Conservation (phyloP, 2,113 vertebrate genomes). For the Strigops habroptila region DNA sequence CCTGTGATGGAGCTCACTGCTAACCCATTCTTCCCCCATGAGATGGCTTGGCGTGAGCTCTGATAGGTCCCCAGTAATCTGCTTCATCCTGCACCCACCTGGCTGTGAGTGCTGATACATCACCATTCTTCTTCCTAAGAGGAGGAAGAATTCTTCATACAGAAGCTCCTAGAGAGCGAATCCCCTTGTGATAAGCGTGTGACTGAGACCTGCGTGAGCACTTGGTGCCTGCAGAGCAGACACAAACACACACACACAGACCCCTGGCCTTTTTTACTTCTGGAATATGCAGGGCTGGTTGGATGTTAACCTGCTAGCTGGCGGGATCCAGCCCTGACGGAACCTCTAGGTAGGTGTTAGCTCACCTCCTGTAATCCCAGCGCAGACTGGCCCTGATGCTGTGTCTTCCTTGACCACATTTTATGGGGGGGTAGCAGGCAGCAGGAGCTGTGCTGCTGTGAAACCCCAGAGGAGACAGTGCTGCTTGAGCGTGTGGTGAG, state of each 20-base stretch:
- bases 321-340: background rate
- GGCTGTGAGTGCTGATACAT: background rate
- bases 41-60: background rate
- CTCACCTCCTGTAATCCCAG: background rate
- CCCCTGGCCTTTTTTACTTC: background rate
- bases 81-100: background rate
- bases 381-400: accelerated
- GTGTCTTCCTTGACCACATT: background rate
- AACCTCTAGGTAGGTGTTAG: background rate
- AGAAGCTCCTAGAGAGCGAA: background rate
- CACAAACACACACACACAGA: accelerated
- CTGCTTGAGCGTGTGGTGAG: background rate
- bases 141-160: background rate
- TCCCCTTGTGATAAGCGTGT: accelerated
- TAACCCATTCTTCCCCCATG: background rate
- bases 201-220: background rate
- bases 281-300: background rate
- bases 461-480: background rate
- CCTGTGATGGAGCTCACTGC: background rate
- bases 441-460: background rate
- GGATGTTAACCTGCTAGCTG: background rate
- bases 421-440: background rate
- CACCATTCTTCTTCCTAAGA: background rate
- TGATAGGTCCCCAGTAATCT: background rate
- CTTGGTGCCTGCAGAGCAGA: background rate